Conservation (phyloP, 2,888 invertebrate genomes). For the Sclerodermus sp. region DNA sequence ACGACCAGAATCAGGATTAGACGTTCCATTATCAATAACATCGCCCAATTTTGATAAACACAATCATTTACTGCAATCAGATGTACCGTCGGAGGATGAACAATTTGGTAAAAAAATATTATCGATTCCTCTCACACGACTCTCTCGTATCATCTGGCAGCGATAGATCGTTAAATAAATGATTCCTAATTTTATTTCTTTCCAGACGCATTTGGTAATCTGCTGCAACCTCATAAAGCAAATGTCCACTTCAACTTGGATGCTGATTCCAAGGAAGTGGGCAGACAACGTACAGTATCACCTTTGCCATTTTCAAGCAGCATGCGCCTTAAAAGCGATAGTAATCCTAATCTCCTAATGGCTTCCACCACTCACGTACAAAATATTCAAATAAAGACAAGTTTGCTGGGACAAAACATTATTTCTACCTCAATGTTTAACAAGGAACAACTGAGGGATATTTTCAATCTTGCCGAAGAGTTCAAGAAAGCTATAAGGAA, state of each 20-base stretch:
- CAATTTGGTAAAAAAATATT: constrained; percentile 29
- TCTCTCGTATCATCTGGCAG: no score
- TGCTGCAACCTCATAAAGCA: constrained; percentile 37
- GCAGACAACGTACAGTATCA: constrained; percentile 47
- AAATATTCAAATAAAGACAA: constrained; percentile 52
- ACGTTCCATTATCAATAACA: constrained; percentile 48
- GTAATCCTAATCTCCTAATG: constrained; percentile 44
- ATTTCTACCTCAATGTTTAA: constrained; percentile 83
- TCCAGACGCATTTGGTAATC: constrained; percentile 31
- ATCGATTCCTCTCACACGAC: no score
- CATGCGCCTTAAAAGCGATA: constrained; percentile 48
- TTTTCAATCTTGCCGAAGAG: constrained; percentile 91
- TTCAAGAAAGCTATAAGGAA: constrained; percentile 81
- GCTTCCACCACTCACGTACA: constrained; percentile 26
- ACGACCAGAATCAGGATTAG: constrained; percentile 64
- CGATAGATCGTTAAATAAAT: no score
- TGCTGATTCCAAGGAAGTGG: constrained; percentile 31
- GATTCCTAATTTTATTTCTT: no score
- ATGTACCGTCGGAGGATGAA: constrained; percentile 36
- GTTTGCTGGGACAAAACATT: constrained; percentile 75
- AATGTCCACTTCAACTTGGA: constrained; percentile 43
- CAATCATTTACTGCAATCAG: constrained; percentile 11
- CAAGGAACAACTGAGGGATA: constrained; percentile 87
- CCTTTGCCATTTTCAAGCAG: constrained; percentile 37
- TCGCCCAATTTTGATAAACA: background rate